phyloP scores from a whole-genome alignment of 2,113 vertebrate genomes.

The Pomatostomus ruficeps region DNA sequence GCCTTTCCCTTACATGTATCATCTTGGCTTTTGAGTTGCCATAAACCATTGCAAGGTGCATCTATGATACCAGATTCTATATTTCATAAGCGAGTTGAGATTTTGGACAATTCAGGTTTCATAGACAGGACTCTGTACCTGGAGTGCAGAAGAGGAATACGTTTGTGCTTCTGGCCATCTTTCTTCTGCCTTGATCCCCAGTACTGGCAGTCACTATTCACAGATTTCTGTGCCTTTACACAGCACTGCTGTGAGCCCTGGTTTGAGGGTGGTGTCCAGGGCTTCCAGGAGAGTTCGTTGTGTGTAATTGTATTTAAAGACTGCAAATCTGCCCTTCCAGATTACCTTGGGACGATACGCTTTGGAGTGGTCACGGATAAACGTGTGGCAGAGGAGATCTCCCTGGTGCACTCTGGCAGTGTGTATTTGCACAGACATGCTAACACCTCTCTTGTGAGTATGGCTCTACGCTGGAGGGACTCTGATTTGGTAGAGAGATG shows the following conservation, averaged over 20 bases:
- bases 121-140: accelerated
- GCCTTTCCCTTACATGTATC: neutral
- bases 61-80: neutral
- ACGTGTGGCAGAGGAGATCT: constrained; percentile 82
- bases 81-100: neutral
- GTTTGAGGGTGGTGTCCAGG: neutral
- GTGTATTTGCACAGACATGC: constrained; percentile 90
- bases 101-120: neutral
- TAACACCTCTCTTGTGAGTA: constrained; percentile 90
- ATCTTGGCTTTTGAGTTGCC: neutral
- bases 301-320: constrained; percentile 2
- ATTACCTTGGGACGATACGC: constrained; percentile 86
- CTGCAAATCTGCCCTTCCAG: constrained; percentile 67
- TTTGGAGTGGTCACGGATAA: constrained; percentile 90
- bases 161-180: neutral
- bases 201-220: neutral
- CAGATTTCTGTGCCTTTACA: neutral
- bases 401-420: constrained; percentile 78
- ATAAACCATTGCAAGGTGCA: neutral
- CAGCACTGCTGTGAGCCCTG: neutral
- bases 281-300: neutral
- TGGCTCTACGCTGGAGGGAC: neutral
- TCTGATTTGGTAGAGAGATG: neutral
- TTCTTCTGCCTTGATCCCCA: neutral
- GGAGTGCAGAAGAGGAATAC: neutral